phyloP scores from a whole-genome alignment of 2,888 invertebrate species.

The Callosobruchus maculatus region DNA sequence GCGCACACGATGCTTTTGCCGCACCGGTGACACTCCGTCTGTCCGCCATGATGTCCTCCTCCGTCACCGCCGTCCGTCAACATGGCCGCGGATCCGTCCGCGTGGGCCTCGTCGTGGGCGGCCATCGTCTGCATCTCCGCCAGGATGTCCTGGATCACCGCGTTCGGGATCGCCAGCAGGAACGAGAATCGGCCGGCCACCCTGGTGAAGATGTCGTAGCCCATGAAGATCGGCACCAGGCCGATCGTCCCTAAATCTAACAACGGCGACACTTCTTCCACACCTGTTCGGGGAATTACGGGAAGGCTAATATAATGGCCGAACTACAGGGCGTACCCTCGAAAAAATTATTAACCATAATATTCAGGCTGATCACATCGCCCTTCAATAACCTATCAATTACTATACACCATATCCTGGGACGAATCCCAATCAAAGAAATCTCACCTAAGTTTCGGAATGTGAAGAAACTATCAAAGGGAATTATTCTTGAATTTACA shows the following conservation, averaged over 20 bases:
- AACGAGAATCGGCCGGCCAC: neutral
- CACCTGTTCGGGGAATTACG: neutral
- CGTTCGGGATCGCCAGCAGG: neutral
- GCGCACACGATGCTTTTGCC: slow-evolving; percentile 18
- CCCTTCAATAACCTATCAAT: too few relatives aligned
- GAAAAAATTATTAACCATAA: too few relatives aligned
- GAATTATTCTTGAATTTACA: too few relatives aligned
- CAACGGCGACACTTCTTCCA: neutral
- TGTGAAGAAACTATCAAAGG: too few relatives aligned
- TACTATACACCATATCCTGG: too few relatives aligned
- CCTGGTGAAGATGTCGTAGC: slow-evolving; percentile 9
- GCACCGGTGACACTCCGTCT: slow-evolving; percentile 8
- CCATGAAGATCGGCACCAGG: slow-evolving; percentile 14
- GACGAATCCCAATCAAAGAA: too few relatives aligned
- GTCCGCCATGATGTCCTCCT: neutral
- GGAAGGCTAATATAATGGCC: too few relatives aligned
- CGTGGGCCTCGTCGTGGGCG: neutral
- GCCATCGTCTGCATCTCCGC: neutral
- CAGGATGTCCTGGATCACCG: neutral
- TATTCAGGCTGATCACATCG: too few relatives aligned
- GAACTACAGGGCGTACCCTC: too few relatives aligned
- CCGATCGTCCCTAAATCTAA: slow-evolving; percentile 11
- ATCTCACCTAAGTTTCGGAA: too few relatives aligned
- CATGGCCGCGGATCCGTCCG: too few relatives aligned
- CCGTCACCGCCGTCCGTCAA: too few relatives aligned